A percentile compares a stretch with the other conserved stretches of the same genome.
Conservation (phyloP, 2,113 vertebrate genomes). For the Amblyopsis rosae region DNA sequence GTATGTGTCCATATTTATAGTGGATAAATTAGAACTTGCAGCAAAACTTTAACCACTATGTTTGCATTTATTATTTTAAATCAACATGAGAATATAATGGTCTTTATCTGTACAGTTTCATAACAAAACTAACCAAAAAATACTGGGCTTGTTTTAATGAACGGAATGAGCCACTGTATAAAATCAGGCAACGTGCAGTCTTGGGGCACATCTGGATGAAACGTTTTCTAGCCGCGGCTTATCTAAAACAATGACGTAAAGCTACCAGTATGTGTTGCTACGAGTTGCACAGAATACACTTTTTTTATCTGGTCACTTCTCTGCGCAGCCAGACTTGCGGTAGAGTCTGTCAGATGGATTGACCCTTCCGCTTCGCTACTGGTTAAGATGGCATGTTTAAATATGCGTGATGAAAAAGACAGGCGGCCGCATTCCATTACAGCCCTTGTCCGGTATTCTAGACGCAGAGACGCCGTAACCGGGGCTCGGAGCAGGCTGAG, state of each 20-base stretch:
- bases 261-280: neutral
- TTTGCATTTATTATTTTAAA: neutral
- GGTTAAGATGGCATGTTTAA: conserved; percentile 6
- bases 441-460: neutral
- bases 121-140: neutral
- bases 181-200: neutral
- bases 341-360: conserved; percentile 3
- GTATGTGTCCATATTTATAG: conserved; percentile 13
- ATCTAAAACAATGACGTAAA: conserved; percentile 1
- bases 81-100: neutral
- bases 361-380: conserved; percentile 2
- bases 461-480: neutral
- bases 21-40: neutral
- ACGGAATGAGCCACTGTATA: neutral
- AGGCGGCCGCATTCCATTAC: conserved; percentile 4
- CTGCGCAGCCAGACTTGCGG: neutral
- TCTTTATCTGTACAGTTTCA: neutral
- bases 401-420: conserved; percentile 1
- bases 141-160: neutral
- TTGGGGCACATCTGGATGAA: conserved; percentile 1
- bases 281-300: neutral
- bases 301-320: neutral
- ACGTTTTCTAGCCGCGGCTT: neutral
- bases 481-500: neutral
- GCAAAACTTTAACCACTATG: neutral